Base-by-base conservation (phyloP, 2,888 invertebrate species). In the Drosophila kanekoi region DNA sequence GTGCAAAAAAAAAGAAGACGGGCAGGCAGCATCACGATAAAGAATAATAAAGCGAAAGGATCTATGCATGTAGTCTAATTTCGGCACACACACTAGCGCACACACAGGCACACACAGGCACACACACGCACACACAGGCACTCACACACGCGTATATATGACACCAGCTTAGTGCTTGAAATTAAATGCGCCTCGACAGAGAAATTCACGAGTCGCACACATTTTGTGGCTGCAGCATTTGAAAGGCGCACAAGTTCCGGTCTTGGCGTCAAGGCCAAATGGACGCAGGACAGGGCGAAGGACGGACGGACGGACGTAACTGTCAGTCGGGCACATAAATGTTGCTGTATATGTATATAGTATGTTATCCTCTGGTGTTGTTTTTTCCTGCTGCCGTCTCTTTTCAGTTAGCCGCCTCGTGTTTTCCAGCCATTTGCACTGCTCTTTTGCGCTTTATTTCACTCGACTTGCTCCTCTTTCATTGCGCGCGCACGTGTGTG, bases 391-490 rank as follows among this genome's bases (percentile, higher is more conserved):
- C 13, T 41, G 18, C 28, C 28, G 18, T 44, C 57, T 23, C 54
- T 61, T 66, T 71, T 53, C 56, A 51, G 40, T 54, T 70, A 32
- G 32, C 11, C 45, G 20, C 28, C 43, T 35, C 60, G 40, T 57
- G 52, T 62, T 67, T 65, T 68, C 70, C 77, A 81, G 48, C 56
- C 65, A 72, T 87, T 83, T 87, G 63, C 85, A 79, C 77, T 58
- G 82, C 75, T 82, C 77, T 77, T 72, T 75, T 81, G 58, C 72
- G 83, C 87, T 77, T 85, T 79, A 85, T 87, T 83, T 87, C 82
- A 72, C 79, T 60, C 62, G 44, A 64, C 37, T 62, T 66, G 10
- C 44, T 45, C 16, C 37, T 53, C 23, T 49, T 52, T 48, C 41
- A 33, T 51, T 52, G 71, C 38, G 52, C 16, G 40, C 16, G 28